Evolutionary conservation across 2,888 invertebrate species (phyloP).

Genomic region (Endotricha flammealis): DNA sequence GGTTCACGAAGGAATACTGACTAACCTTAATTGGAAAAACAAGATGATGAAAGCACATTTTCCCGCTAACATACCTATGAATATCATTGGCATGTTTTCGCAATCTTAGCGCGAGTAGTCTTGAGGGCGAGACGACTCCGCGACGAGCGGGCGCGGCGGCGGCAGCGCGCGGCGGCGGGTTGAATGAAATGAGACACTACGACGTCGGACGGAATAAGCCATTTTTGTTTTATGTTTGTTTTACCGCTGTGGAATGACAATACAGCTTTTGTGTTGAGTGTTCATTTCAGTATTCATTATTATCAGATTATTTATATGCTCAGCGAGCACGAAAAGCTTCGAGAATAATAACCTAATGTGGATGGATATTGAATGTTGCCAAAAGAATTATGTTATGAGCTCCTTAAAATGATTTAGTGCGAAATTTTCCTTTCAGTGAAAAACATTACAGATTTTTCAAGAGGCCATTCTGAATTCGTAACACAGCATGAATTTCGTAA

Average conservation of each 20-base stretch:
- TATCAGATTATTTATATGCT: constrained; percentile 45
- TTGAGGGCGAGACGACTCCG: constrained; percentile 11
- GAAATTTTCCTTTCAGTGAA: not conserved
- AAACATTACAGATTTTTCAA: not conserved
- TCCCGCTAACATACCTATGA: constrained; percentile 16
- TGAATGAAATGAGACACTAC: constrained; percentile 33
- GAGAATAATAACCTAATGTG: constrained; percentile 16
- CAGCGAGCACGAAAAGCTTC: constrained; percentile 24
- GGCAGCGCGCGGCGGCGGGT: constrained; percentile 9
- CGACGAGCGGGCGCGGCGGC: constrained; percentile 6
- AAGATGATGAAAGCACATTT: constrained; percentile 14
- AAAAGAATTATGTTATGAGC: constrained; percentile 15
- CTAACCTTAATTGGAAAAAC: constrained; percentile 17
- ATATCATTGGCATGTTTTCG: constrained; percentile 22
- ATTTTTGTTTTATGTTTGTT: constrained; percentile 58
- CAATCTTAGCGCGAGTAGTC: constrained; percentile 15
- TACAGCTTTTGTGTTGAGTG: constrained; percentile 52
- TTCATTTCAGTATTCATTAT: constrained; percentile 56
- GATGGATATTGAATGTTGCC: constrained; percentile 20
- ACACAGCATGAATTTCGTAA: too few species aligned
- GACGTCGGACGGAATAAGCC: constrained; percentile 38
- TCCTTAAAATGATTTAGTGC: constrained; percentile 9
- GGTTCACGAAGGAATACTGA: constrained; percentile 1
- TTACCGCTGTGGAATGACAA: constrained; percentile 42
- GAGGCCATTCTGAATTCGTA: too few species aligned